Conservation (phyloP, 2,888 invertebrate genomes). For the Epinotia demarniana region DNA sequence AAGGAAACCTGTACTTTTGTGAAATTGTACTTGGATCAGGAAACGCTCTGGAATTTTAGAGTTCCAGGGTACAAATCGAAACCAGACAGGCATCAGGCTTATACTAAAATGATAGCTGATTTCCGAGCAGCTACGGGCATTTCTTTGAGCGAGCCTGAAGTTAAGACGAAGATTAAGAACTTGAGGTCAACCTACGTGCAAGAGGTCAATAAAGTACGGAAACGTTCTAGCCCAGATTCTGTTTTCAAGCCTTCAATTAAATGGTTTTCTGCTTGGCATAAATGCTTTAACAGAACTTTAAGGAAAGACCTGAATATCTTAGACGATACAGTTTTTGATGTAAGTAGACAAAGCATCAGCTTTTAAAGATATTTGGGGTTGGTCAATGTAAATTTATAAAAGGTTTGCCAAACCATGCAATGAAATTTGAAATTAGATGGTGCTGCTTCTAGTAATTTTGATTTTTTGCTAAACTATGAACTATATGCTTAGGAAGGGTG, state of each 20-base stretch:
- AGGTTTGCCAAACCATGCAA: too few relatives aligned
- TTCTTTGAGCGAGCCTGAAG: slow-evolving; percentile 59
- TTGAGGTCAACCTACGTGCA: slow-evolving; percentile 69
- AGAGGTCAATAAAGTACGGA: slow-evolving; percentile 67
- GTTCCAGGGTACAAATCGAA: slow-evolving; percentile 69
- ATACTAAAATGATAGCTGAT: slow-evolving; percentile 60
- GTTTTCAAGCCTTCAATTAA: slow-evolving; percentile 64
- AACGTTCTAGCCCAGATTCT: slow-evolving; percentile 58
- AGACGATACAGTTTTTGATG: slow-evolving; percentile 47
- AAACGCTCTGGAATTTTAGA: slow-evolving; percentile 74
- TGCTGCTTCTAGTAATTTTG: too few relatives aligned
- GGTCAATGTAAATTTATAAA: too few relatives aligned
- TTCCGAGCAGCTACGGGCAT: slow-evolving; percentile 65
- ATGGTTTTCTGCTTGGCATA: slow-evolving; percentile 70
- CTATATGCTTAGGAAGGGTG: too few relatives aligned
- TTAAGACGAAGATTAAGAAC: slow-evolving; percentile 68
- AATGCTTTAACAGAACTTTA: slow-evolving; percentile 50
- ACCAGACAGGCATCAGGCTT: slow-evolving; percentile 64
- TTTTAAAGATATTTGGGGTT: background rate
- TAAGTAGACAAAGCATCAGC: slow-evolving; percentile 34
- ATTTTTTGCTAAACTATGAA: too few relatives aligned
- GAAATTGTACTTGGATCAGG: slow-evolving; percentile 72
- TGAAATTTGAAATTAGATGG: too few relatives aligned
- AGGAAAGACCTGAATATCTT: slow-evolving; percentile 30
- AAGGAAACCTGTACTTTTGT: slow-evolving; percentile 75